phyloP scores from a whole-genome alignment of 2,888 invertebrate genomes.

The Pasiphila rectangulata region DNA sequence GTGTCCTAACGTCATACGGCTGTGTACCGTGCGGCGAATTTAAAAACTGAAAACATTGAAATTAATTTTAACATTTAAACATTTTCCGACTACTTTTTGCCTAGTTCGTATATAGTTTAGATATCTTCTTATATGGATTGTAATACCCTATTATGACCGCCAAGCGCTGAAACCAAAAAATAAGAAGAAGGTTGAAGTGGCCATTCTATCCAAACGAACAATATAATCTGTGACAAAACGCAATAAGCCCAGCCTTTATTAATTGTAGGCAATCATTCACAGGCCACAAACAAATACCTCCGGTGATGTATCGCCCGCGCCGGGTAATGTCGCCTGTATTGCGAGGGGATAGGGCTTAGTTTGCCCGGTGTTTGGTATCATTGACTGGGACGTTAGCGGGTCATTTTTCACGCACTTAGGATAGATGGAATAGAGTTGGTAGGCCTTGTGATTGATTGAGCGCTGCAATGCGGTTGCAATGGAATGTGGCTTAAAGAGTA shows the following conservation, averaged over 20 bases:
- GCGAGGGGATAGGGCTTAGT: slow-evolving; percentile 26
- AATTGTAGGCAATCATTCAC: slow-evolving; percentile 56
- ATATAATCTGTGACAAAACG: slow-evolving; percentile 34
- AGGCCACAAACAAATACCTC: slow-evolving; percentile 58
- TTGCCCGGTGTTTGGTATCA: slow-evolving; percentile 12
- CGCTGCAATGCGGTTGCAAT: slow-evolving; percentile 11
- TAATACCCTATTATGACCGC: too few relatives aligned
- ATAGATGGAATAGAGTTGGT: slow-evolving; percentile 3
- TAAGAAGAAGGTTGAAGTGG: too few relatives aligned
- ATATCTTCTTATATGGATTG: too few relatives aligned
- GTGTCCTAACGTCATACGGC: too few relatives aligned
- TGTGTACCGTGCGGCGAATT: too few relatives aligned
- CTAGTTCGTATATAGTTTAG: too few relatives aligned
- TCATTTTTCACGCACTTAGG: slow-evolving; percentile 30
- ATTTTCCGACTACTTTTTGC: too few relatives aligned
- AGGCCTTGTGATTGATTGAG: slow-evolving; percentile 5
- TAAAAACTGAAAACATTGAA: too few relatives aligned
- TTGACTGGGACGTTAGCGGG: slow-evolving; percentile 21
- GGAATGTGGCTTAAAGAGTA: too few relatives aligned
- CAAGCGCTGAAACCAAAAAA: too few relatives aligned
- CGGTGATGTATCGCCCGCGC: slow-evolving; percentile 51
- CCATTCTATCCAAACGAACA: too few relatives aligned
- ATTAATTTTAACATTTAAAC: too few relatives aligned
- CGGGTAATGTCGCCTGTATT: slow-evolving; percentile 52
- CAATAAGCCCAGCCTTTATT: slow-evolving; percentile 54